Conservation (phyloP, 2,113 vertebrate species). For the Apaloderma vittatum region DNA sequence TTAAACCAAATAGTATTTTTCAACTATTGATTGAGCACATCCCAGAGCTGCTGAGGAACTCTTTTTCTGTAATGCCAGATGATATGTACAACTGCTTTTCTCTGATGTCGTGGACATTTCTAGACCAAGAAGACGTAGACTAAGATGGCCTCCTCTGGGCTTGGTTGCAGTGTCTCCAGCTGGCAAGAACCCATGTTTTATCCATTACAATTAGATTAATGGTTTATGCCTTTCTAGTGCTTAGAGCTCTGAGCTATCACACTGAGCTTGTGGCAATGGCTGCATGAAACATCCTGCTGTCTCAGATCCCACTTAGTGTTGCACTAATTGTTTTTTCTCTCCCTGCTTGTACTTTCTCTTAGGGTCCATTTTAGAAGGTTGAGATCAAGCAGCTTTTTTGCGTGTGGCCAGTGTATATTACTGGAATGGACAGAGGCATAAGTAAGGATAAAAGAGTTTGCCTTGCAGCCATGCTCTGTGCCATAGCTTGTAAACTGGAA, state of each 20-base stretch:
- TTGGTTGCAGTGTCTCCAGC: background rate
- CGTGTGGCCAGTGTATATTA: background rate
- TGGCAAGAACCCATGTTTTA: background rate
- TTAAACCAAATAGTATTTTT: background rate
- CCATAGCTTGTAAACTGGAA: background rate
- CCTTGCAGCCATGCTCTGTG: background rate
- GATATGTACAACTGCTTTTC: background rate
- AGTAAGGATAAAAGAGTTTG: background rate
- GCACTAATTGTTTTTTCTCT: background rate
- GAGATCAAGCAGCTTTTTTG: background rate
- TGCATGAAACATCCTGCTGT: background rate
- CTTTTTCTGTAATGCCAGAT: background rate
- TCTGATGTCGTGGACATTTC: background rate
- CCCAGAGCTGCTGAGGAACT: constrained; percentile 9
- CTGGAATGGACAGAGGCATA: background rate
- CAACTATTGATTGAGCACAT: constrained; percentile 48
- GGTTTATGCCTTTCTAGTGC: background rate
- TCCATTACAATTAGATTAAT: background rate
- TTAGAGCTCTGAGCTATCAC: background rate
- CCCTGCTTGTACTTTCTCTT: background rate
- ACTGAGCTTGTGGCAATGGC: background rate
- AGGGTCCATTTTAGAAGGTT: background rate
- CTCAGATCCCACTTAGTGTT: background rate
- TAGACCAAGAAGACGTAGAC: background rate
- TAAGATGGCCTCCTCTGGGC: background rate